A percentile compares a stretch with the other conserved stretches of the same genome.
phyloP scores from a whole-genome alignment of 2,797 vertebrate species.

The Mus minutoides region DNA sequence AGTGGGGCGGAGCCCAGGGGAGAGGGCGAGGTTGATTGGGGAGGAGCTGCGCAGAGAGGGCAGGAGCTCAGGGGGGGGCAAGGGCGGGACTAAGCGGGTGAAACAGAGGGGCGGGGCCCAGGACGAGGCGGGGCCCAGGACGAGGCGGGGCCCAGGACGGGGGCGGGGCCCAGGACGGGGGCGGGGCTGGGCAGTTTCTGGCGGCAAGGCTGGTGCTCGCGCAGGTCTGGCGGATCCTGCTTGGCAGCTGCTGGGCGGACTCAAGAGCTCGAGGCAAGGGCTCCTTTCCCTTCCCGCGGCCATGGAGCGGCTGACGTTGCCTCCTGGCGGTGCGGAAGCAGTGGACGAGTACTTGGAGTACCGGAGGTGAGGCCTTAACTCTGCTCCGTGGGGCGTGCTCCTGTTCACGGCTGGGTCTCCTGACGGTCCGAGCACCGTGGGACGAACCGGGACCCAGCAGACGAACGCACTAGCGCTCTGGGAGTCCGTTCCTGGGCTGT shows the following conservation, averaged over 20 bases:
- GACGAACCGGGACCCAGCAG: neutral
- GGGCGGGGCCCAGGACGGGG: neutral
- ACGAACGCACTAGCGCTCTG: neutral
- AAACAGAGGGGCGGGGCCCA: neutral
- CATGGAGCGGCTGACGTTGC: conserved; percentile 84
- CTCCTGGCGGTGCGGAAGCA: conserved; percentile 68
- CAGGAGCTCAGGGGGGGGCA: neutral
- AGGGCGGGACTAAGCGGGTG: too few relatives aligned
- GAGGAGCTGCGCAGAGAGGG: neutral
- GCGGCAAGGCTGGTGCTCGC: neutral
- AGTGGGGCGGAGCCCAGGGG: neutral
- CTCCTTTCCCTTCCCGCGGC: rapidly evolving
- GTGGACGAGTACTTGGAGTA: conserved; percentile 85
- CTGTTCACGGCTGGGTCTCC: rapidly evolving
- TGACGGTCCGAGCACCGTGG: too few relatives aligned
- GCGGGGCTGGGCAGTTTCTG: neutral
- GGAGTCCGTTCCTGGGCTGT: neutral
- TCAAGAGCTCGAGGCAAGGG: neutral
- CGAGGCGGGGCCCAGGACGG: neutral
- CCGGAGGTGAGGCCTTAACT: conserved; percentile 79
- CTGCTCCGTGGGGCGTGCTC: too few relatives aligned
- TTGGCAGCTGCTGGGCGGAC: neutral
- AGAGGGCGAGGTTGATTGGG: neutral
- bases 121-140: neutral
- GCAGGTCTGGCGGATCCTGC: neutral